Conservation (phyloP, 37 sponge, comb jelly and placozoan species). For the Axinella damicornis region DNA sequence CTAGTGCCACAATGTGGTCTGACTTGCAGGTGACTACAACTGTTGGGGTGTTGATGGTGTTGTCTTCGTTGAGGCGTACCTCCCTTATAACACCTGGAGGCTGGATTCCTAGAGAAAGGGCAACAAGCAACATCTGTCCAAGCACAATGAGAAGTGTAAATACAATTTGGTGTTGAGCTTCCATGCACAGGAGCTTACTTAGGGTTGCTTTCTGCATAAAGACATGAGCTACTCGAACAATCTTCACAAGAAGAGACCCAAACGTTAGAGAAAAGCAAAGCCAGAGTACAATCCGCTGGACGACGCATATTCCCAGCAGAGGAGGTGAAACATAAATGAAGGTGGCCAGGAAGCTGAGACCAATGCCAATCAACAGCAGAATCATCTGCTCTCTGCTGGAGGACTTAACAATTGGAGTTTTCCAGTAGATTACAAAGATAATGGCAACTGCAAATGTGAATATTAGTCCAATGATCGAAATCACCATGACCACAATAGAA, state of each 20-base stretch:
- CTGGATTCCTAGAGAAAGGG: constrained; percentile 31
- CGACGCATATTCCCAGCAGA: constrained; percentile 25
- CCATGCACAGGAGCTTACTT: not conserved
- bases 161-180: constrained; percentile 43
- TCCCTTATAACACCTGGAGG: constrained; percentile 9
- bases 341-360: constrained; percentile 23
- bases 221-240: constrained; percentile 61
- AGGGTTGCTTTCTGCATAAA: constrained; percentile 31
- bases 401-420: constrained; percentile 60
- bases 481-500: constrained; percentile 19
- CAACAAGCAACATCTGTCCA: constrained; percentile 46
- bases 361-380: constrained; percentile 51
- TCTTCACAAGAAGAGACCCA: constrained; percentile 72
- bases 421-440: constrained; percentile 45
- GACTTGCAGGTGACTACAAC: constrained; percentile 31
- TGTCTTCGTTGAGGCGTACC: not conserved
- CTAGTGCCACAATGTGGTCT: constrained; percentile 24
- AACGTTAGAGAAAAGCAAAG: constrained; percentile 65
- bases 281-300: constrained; percentile 55
- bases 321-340: constrained; percentile 45
- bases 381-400: constrained; percentile 68
- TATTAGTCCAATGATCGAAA: constrained; percentile 32
- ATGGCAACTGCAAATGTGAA: not conserved
- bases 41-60: constrained; percentile 12
- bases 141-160: constrained; percentile 60